phyloP scores from a whole-genome alignment of 2,888 invertebrate species.

The Schizotus pectinicornis region DNA sequence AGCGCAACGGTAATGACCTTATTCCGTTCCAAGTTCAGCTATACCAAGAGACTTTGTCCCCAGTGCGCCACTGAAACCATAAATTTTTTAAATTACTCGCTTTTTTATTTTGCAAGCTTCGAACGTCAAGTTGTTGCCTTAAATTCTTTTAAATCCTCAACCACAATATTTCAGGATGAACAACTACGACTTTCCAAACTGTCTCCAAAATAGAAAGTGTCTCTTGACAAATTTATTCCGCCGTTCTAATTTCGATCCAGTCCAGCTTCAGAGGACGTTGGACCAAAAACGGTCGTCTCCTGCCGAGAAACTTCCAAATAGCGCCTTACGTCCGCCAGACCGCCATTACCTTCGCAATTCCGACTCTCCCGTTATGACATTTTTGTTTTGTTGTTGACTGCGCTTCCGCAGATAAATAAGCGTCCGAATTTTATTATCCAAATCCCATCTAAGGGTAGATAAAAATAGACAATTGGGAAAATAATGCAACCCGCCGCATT shows the following conservation, averaged over 20 bases:
- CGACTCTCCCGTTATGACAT: not conserved
- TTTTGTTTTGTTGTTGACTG: conserved; percentile 6
- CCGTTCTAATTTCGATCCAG: too few relatives aligned
- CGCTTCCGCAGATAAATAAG: not conserved
- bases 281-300: conserved; percentile 14
- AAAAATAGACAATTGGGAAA: conserved; percentile 27
- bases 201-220: too few relatives aligned
- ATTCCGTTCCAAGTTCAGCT: not conserved
- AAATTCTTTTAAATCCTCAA: not conserved
- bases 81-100: too few relatives aligned
- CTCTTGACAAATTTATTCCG: too few relatives aligned
- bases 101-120: not conserved
- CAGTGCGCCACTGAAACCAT: not conserved
- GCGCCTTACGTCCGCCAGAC: not conserved
- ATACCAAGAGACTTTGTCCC: not conserved
- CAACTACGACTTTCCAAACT: not conserved
- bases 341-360: not conserved
- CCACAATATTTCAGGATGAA: not conserved
- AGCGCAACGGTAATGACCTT: not conserved
- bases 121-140: not conserved
- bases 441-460: conserved; percentile 24
- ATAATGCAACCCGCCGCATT: conserved; percentile 29
- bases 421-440: conserved; percentile 20
- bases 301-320: conserved; percentile 5
- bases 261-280: conserved; percentile 6